Percentiles rank a stretch among this genome's conserved stretches.
Conservation (phyloP, 2,888 invertebrate genomes). For the Ariolimax columbianus region DNA sequence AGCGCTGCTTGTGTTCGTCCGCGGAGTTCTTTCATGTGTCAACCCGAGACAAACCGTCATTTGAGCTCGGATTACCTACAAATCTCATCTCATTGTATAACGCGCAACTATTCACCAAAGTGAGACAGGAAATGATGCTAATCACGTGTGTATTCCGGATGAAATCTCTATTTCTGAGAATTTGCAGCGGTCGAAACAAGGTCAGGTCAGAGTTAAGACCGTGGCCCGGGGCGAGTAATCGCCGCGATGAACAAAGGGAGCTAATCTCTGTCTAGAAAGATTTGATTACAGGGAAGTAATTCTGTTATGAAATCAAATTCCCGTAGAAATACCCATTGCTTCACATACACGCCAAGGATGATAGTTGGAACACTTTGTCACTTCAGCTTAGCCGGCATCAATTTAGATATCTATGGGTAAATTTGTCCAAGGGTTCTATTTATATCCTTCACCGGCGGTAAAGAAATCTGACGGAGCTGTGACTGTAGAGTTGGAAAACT, state of each 20-base stretch:
- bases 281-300: neutral
- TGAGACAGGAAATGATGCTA: neutral
- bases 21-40: too few species aligned
- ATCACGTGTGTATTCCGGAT: slow-evolving; percentile 2
- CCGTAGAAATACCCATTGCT: neutral
- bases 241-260: neutral
- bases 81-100: too few species aligned
- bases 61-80: too few species aligned
- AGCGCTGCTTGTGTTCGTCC: too few species aligned
- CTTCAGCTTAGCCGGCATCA: too few species aligned
- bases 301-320: neutral
- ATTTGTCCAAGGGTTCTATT: too few species aligned
- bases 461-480: too few species aligned
- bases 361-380: neutral
- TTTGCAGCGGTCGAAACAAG: neutral
- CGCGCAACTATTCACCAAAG: neutral
- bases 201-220: neutral
- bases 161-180: neutral
- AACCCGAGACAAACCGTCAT: too few species aligned
- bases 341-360: neutral
- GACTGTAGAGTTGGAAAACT: too few species aligned
- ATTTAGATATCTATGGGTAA: too few species aligned
- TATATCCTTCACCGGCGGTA: too few species aligned
- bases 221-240: neutral
- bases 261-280: neutral